Evolutionary conservation across 1,140 invertebrate genomes (phyloP).

Genomic region (Anadara kagoshimensis): DNA sequence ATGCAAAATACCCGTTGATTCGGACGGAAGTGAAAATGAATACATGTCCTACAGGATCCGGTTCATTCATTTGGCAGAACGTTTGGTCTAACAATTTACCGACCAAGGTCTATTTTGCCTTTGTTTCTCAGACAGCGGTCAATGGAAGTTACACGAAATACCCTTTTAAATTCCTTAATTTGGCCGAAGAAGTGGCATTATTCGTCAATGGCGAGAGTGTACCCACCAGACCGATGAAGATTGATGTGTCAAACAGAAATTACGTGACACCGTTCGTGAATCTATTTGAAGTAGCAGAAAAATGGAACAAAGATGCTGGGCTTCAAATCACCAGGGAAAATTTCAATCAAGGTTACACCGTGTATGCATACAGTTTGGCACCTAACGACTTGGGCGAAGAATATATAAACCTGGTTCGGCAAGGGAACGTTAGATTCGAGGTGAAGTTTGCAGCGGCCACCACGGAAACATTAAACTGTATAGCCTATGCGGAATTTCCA

Average conservation of each 20-base stretch:
- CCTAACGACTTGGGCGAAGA: constrained; percentile 19
- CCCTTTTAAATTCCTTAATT: constrained; percentile 10
- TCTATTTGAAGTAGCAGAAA: constrained; percentile 12
- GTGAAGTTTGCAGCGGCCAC: constrained; percentile 11
- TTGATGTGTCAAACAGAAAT: background rate
- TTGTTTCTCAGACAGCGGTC: constrained; percentile 12
- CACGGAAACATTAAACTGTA: constrained; percentile 21
- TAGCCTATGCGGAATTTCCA: constrained; percentile 18
- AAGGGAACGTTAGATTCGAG: constrained; percentile 30
- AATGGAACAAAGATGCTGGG: constrained; percentile 16
- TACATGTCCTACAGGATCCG: constrained; percentile 1
- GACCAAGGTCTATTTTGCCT: constrained; percentile 19
- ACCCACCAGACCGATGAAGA: constrained; percentile 10
- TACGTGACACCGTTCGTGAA: background rate
- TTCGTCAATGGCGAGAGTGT: constrained; percentile 25
- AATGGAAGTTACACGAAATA: constrained; percentile 21
- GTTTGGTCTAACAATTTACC: constrained; percentile 12
- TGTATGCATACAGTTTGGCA: constrained; percentile 15
- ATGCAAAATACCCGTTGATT: constrained; percentile 9
- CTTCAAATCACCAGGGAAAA: constrained; percentile 6
- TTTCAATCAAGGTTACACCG: constrained; percentile 3
- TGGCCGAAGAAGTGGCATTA: constrained; percentile 5
- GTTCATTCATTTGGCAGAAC: constrained; percentile 11
- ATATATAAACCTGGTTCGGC: constrained; percentile 30
- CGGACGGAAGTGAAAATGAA: constrained; percentile 21